A percentile compares a stretch with the other conserved stretches of the same genome.
phyloP scores from a whole-genome alignment of 35 echinoderm and acorn worm genomes.

The Eucidaris tribuloides region DNA sequence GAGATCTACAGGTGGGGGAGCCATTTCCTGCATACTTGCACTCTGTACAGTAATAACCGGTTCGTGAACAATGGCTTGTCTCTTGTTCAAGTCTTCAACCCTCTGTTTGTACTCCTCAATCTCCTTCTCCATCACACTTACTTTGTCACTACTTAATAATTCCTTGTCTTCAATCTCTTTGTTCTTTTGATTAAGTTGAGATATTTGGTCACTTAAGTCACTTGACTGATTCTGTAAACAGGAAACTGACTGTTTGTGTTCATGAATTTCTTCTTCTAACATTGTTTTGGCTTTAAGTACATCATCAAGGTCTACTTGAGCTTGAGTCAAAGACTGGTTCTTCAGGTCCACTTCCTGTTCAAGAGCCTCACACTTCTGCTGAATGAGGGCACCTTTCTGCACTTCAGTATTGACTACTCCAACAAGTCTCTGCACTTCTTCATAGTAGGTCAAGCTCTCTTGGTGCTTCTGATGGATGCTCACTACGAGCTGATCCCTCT shows the following conservation, averaged over 20 bases:
- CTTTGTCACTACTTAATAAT: not conserved
- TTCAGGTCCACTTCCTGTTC: slow-evolving; percentile 40
- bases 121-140: slow-evolving; percentile 45
- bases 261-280: slow-evolving; percentile 52
- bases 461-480: slow-evolving; percentile 99
- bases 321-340: slow-evolving; percentile 29
- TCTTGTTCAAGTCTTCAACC: slow-evolving; percentile 26
- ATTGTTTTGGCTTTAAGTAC: slow-evolving; percentile 1
- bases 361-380: slow-evolving; percentile 39
- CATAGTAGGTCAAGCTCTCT: slow-evolving; percentile 94
- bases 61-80: not conserved
- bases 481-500: slow-evolving; percentile 91
- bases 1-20: slow-evolving; percentile 18
- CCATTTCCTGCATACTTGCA: not conserved
- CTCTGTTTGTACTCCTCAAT: slow-evolving; percentile 24
- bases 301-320: slow-evolving; percentile 48
- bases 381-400: slow-evolving; percentile 55
- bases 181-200: slow-evolving; percentile 19
- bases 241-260: slow-evolving; percentile 46
- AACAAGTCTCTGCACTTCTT: slow-evolving; percentile 94
- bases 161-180: not conserved
- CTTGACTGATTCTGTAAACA: slow-evolving; percentile 57
- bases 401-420: slow-evolving; percentile 63
- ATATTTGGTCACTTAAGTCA: slow-evolving; percentile 46
- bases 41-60: not conserved